Evolutionary conservation across 2,797 vertebrate genomes (phyloP).

Genomic region (Nasua narica): DNA sequence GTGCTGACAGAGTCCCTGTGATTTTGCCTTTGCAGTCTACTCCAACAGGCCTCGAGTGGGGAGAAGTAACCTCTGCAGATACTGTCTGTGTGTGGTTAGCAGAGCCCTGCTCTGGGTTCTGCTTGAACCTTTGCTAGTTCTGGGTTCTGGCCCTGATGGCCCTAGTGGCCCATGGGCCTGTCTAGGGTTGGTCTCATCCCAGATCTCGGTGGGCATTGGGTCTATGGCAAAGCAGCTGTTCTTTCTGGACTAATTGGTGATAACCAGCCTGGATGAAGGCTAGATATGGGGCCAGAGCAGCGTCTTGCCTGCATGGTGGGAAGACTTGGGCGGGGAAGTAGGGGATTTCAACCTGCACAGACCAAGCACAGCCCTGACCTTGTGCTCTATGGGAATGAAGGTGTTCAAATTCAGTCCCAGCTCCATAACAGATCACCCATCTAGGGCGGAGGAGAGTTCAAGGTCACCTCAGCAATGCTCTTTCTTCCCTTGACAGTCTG

Average conservation of each 20-base stretch:
- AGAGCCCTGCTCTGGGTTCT: neutral
- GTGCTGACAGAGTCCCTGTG: slow-evolving; percentile 39
- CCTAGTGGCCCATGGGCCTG: neutral
- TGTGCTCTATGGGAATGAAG: neutral
- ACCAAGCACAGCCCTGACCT: neutral
- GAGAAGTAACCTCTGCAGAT: slow-evolving; percentile 1
- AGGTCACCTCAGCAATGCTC: neutral
- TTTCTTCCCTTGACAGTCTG: neutral
- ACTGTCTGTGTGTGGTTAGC: neutral
- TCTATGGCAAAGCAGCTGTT: neutral
- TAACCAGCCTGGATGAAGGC: neutral
- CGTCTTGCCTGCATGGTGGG: neutral
- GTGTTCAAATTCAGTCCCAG: neutral
- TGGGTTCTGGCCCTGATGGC: neutral
- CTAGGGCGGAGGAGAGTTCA: neutral
- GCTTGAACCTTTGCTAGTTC: neutral
- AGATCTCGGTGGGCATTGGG: neutral
- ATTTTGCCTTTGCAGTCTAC: slow-evolving; percentile 48
- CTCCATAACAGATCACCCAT: neutral
- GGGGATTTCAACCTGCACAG: neutral
- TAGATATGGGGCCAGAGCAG: neutral
- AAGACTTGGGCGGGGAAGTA: neutral
- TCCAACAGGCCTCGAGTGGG: neutral
- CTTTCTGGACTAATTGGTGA: neutral
- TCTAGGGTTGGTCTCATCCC: neutral